Evolutionary conservation across 2,113 vertebrate genomes (phyloP), one percentile per base, ranked within the genome.

Genomic region (Etheostoma spectabile): DNA sequence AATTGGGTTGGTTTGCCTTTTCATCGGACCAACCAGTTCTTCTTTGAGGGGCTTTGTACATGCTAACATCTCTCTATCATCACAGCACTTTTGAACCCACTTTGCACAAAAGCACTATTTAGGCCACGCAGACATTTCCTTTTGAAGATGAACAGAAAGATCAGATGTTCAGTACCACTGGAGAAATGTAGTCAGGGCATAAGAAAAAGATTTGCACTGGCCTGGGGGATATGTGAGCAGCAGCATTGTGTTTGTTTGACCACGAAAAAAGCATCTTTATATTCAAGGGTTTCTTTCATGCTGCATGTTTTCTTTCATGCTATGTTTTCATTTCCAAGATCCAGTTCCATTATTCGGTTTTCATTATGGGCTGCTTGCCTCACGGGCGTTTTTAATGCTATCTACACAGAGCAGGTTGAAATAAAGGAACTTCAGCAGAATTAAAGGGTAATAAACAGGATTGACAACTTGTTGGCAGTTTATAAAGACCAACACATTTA

Each of bases 101-200:
- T 4, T 21, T 63, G 69, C 49, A 74, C 53, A 48, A 35, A 7
- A 19, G 49, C 51, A 33, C 57, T 69, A 71, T 84, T 88, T 69
- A 86, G 74, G 78, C 52, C 76, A 70, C 74, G 35, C 30, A 46
- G 72, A 59, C 71, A 82, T 86, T 76, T 61, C 69, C 33, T 69
- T 69, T 78, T 53, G 62, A 68, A 79, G 83, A 80, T 79, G 79
- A 84, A 89, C 63, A 66, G 65, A 74, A 77, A 69, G 66, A 78
- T 79, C 45, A 55, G 48, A 86, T 79, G 80, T 83, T 83, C 27
- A 59, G 45, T 30, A 60, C 48, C 45, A 22, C 42, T 35, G 52
- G 49, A 80, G 72, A 48, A 51, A 77, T 27, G 62, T 1, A 68
- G 82, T 30, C 49, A n/a, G 60, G 75, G 33, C 66, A 73, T 56